Percentiles rank a stretch among this genome's conserved stretches.
These are phyloP conservation scores for Labrus mixtus DNA, from an alignment of 2,113 vertebrate species.

Conservation along the genomic window DNA sequence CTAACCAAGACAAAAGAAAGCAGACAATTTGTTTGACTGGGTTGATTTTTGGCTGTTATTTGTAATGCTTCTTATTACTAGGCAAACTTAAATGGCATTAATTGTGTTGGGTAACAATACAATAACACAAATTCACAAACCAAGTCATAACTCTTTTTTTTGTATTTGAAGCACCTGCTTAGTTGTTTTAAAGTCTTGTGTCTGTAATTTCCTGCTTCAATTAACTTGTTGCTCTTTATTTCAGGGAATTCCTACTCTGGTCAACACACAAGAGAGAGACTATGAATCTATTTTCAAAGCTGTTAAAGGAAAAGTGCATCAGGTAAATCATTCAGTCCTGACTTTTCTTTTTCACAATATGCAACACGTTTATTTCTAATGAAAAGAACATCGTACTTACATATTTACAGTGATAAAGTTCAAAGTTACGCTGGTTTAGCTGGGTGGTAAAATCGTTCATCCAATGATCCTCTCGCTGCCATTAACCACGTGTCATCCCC, in stretches of 20 bases:
- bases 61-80: too few relatives aligned
- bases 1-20: not conserved
- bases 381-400: too few relatives aligned
- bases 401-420: not conserved
- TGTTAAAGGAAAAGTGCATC: constrained; percentile 83
- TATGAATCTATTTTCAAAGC: constrained; percentile 86
- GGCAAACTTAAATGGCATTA: not conserved
- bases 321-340: constrained; percentile 77
- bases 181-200: not conserved
- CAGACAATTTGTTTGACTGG: not conserved
- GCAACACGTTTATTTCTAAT: not conserved
- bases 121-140: not conserved
- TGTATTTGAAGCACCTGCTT: not conserved
- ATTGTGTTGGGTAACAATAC: not conserved
- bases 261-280: constrained; percentile 86
- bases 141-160: not conserved
- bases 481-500: too few relatives aligned
- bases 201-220: not conserved
- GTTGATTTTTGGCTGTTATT: not conserved
- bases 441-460: too few relatives aligned
- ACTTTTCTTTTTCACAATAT: not conserved
- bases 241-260: constrained; percentile 89
- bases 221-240: not conserved
- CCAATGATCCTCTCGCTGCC: too few relatives aligned
- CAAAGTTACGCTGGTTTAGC: not conserved